phyloP scores from a whole-genome alignment of 2,113 vertebrate species.

The Setophaga kirtlandii region DNA sequence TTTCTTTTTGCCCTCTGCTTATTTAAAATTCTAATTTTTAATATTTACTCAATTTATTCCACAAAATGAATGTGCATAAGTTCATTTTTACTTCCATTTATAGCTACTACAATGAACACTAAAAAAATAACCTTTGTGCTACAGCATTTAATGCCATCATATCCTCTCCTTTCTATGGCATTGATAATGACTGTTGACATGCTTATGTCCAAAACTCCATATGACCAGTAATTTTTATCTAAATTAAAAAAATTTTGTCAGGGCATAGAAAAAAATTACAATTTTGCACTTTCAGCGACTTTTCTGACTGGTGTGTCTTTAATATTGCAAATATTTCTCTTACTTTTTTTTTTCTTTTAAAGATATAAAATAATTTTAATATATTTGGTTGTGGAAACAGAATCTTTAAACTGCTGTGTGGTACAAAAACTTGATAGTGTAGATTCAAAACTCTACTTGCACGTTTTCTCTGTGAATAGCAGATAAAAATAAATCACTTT shows the following conservation, averaged over 20 bases:
- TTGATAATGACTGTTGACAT: background rate
- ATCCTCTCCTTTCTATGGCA: background rate
- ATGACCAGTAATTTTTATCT: background rate
- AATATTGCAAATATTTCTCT: background rate
- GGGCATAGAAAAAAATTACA: background rate
- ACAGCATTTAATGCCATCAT: background rate
- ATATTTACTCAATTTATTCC: background rate
- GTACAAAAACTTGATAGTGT: background rate
- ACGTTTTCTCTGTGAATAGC: background rate
- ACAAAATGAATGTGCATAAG: background rate
- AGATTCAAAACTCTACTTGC: background rate
- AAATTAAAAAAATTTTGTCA: background rate
- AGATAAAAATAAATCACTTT: background rate
- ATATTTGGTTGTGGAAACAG: background rate
- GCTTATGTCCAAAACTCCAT: background rate
- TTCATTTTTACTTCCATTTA: background rate
- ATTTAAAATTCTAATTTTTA: background rate
- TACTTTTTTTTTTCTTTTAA: background rate
- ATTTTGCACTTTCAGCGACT: background rate
- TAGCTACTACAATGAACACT: background rate
- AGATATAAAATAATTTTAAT: accelerated
- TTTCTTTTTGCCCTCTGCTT: background rate
- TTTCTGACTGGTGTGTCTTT: background rate
- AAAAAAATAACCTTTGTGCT: background rate
- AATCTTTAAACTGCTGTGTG: background rate